Evolutionary conservation across 2,888 invertebrate genomes (phyloP), one percentile per base, ranked within the genome.

Genomic region (Lydus trimaculatus): DNA sequence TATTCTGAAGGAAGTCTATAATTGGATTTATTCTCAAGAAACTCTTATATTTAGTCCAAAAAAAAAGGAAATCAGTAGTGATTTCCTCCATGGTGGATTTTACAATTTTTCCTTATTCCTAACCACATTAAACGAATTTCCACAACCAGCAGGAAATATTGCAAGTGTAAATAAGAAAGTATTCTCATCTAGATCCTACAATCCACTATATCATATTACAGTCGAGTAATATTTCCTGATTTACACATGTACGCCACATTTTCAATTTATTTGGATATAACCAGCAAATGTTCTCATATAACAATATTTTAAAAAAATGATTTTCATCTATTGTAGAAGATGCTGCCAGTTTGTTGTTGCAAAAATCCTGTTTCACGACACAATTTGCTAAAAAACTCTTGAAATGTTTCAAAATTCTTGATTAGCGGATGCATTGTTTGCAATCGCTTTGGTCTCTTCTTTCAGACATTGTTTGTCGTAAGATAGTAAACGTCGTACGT

Each of bases 371-470:
- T 17, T 7, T 5, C n/a, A 17, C 5, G 8, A n/a, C 8, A 17
- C 5, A 17, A 43, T 43, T 43, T 36, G 9, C 11, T 15, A 15
- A 39, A n/a, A 39, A 39, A 39, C 33, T 67, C 61, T 67, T 59
- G 31, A 64, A 56, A 7, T 20, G 58, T 65, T 61, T 36, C 61
- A 61, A 61, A 65, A 61, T 65, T 56, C 56, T 59, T 58, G 58
- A 36, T 31, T n/a, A 20, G 23, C 62, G 58, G 61, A 62, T 58
- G 62, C 17, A 66, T 66, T 66, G 66, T 62, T 66, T 66, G 62
- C 31, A 52, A 66, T 66, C 39, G 9, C 11, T 48, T 20, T 20
- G 28, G 39, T 39, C n/a, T n/a, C n/a, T 62, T 62, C 60, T 62
- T 28, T 58, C 62, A 62, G 58, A 62, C 43, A 58, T 52, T 62